Conservation (phyloP, 1,140 invertebrate species). For the Drosophila pectinifera region DNA sequence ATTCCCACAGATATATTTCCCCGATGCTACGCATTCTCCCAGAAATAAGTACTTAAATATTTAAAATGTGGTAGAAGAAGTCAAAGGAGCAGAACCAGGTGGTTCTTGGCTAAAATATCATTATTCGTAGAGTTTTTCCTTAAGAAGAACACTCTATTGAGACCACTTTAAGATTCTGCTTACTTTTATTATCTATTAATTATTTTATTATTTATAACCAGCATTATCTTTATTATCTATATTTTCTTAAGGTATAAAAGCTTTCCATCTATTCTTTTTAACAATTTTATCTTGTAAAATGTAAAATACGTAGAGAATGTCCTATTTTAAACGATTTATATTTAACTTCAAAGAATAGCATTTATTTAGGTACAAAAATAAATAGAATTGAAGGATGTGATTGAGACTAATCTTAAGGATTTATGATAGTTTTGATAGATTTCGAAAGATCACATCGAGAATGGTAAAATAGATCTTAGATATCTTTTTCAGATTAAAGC, state of each 20-base stretch:
- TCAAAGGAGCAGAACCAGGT: neutral
- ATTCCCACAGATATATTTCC: slow-evolving; percentile 30
- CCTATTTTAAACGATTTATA: slow-evolving; percentile 22
- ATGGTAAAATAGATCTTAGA: too few relatives aligned
- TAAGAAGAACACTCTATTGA: too few relatives aligned
- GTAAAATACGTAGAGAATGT: neutral
- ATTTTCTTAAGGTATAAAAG: neutral
- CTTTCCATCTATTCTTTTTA: neutral
- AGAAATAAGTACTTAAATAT: slow-evolving; percentile 23
- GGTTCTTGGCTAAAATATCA: neutral
- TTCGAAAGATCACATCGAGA: too few relatives aligned
- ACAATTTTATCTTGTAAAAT: neutral
- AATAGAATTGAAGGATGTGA: neutral
- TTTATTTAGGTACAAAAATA: slow-evolving; percentile 2
- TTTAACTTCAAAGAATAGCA: slow-evolving; percentile 31
- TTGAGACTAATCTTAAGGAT: neutral
- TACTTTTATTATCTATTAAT: too few relatives aligned
- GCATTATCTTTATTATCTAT: too few relatives aligned
- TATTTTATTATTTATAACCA: too few relatives aligned
- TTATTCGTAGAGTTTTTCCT: too few relatives aligned
- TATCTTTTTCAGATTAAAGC: too few relatives aligned
- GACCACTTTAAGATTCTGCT: too few relatives aligned
- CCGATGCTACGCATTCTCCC: slow-evolving; percentile 9
- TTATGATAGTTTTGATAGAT: too few relatives aligned
- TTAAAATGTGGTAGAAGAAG: slow-evolving; percentile 1